Base-by-base conservation (phyloP, 2,113 vertebrate species). In the Heteronetta atricapilla region DNA sequence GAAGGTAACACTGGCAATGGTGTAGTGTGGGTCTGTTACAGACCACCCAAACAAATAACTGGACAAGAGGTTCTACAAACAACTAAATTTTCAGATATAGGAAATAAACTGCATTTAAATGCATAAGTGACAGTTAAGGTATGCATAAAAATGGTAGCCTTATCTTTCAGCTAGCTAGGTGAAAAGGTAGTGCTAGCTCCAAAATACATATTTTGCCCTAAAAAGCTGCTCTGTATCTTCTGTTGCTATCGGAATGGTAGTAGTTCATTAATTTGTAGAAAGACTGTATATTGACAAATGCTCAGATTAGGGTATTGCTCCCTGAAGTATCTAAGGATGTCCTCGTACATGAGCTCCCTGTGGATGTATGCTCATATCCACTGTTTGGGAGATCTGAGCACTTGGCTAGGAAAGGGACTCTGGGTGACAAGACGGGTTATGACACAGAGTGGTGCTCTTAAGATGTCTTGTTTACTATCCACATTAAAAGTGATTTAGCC, bases 361-460 rank as follows among this genome's bases (percentile, higher is more conserved):
- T n/a, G 48, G 55, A 52, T 22, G 40, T 26, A 4, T 5, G 11
- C 29, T 80, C 29, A 9, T 20, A 14, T 20, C 13, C 0, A 0
- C 53, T 76, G 13, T 12, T 36, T 33, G 68, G 29, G 33, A 89
- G 59, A 81, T 15, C 0, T 29, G 38, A 89, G 60, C 44, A 18
- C 42, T 40, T 31, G 53, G n/a, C 59, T 42, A n/a, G 18, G 52
- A 76, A 55, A 26, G 19, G 50, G 6, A 82, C 64, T 68, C 59
- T 40, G 34, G 67, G 23, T 34, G 11, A 72, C 46, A 86, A 69
- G 34, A 40, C 11, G 36, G 13, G 2, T 64, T 8, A 3, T 56
- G 46, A 73, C 11, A 13, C 63, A 1, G 89, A 85, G 42, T 11
- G 13, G 13, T 68, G 40, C 53, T 60, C 13, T 56, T 60, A 68